Conservation (phyloP, 2,888 invertebrate species). For the Laothoe populi region DNA sequence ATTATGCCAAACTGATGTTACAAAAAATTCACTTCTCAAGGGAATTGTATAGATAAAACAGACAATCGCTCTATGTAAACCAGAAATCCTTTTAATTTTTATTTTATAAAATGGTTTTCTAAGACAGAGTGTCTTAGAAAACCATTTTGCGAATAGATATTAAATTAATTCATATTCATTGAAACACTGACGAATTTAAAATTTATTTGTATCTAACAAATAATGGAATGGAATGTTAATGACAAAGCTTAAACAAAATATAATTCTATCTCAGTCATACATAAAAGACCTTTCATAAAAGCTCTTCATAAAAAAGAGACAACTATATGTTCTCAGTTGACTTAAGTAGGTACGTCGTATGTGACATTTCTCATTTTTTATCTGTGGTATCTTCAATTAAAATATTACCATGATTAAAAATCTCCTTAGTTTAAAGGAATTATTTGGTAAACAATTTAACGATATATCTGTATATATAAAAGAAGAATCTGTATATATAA, state of each 20-base stretch:
- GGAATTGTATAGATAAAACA: background rate
- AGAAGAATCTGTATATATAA: no score
- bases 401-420: background rate
- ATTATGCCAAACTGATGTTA: constrained; percentile 6
- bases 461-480: no score
- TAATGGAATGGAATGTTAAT: background rate
- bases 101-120: background rate
- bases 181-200: no score
- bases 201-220: no score
- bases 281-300: background rate
- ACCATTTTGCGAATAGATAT: no score
- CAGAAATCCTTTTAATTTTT: background rate
- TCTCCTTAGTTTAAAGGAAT: background rate
- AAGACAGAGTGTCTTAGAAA: no score
- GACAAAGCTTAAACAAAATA: background rate
- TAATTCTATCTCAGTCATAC: background rate
- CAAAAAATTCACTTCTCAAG: background rate
- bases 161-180: no score
- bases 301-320: background rate
- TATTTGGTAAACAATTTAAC: background rate
- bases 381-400: background rate
- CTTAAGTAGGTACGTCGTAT: no score
- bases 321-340: background rate
- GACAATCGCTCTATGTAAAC: background rate
- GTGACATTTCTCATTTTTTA: background rate